Evolutionary conservation across 2,888 invertebrate genomes (phyloP), one percentile per base, ranked within the genome.

Genomic region (Watsonalla cultraria): DNA sequence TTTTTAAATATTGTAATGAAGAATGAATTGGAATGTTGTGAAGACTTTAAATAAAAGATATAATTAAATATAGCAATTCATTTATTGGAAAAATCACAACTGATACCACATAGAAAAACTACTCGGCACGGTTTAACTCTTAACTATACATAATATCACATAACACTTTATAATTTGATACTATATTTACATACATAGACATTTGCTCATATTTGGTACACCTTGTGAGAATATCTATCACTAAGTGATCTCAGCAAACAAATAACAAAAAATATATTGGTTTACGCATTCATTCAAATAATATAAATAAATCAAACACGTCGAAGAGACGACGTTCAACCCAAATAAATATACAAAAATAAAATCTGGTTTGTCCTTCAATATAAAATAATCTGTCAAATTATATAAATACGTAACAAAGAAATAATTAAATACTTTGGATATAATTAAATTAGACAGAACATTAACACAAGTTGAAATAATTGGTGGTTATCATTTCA

Each of bases 71-170:
- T 87, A 84, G 85, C 84, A 86, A 82, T 85, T 84, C 75, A 69
- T 90, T 90, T 90, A 90, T 88, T 86, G 79, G 82, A 86, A 87
- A 89, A 89, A 86, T 87, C 89, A 90, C 89, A 90, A 90, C 90
- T 87, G 84, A 90, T 90, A 90, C 90, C 90, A 90, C 84, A 90
- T 90, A 90, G 88, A 90, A 90, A 90, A 90, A 86, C 90, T 90
- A 90, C 84, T 90, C 89, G 90, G 90, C 90, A 90, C 90, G 86
- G 89, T 88, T 90, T 90, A 90, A 87, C 84, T 87, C 90, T 90
- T 90, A 90, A 82, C 80, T 87, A 87, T 88, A 87, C 78, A 83
- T 86, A 88, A 86, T 89, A 90, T 90, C 90, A 90, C 90, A 90
- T 89, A 87, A 89, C 87, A 89, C 84, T 86, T 82, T 80, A 87